A percentile compares a stretch with the other conserved stretches of the same genome.
Conservation (phyloP, 2,797 vertebrate species). For the Schizopygopsis malacanthus region DNA sequence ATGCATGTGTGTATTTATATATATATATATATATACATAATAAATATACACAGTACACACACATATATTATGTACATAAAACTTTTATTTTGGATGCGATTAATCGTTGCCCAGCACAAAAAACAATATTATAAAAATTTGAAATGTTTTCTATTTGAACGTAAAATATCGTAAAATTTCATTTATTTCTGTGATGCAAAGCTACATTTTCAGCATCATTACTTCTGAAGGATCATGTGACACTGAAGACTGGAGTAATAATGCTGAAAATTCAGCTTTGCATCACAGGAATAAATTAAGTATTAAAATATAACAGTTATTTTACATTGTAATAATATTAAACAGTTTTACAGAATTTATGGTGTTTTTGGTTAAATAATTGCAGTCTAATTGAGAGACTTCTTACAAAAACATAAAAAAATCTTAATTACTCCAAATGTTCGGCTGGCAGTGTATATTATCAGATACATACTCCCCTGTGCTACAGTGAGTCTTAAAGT, state of each 20-base stretch:
- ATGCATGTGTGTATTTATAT: too few species aligned
- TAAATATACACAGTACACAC: too few species aligned
- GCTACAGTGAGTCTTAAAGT: constrained; percentile 17
- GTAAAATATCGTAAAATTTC: not conserved
- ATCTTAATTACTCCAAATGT: not conserved
- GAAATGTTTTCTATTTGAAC: not conserved
- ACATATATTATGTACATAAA: too few species aligned
- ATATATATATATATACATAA: too few species aligned
- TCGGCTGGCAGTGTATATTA: not conserved
- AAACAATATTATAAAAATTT: not conserved
- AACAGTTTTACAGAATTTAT: not conserved
- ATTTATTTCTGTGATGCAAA: not conserved
- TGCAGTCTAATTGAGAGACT: not conserved
- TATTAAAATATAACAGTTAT: not conserved
- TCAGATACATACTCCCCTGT: not conserved
- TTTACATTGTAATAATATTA: not conserved
- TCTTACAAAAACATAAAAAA: not conserved
- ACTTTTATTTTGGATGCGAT: too few species aligned
- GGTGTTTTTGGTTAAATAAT: not conserved
- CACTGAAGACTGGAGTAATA: not conserved
- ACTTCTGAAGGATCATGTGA: not conserved
- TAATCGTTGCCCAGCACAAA: too few species aligned
- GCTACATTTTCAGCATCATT: not conserved
- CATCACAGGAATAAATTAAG: not conserved
- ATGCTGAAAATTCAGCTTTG: not conserved